phyloP scores from a whole-genome alignment of 2,888 invertebrate species.

The Axea sp. region DNA sequence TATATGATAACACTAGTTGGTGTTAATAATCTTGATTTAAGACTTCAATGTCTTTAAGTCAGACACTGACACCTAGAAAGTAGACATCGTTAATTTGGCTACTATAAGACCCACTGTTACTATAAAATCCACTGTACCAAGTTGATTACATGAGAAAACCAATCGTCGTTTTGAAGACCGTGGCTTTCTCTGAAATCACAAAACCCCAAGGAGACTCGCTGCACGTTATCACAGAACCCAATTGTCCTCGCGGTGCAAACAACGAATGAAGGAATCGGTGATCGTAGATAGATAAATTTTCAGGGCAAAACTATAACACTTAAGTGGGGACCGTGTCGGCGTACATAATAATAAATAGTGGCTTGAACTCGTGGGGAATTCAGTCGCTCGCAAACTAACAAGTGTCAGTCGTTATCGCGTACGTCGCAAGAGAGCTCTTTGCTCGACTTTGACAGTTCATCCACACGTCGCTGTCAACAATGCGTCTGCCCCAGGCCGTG shows the following conservation, averaged over 20 bases:
- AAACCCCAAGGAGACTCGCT: too few species aligned
- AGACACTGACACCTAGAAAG: too few species aligned
- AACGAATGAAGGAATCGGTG: conserved; percentile 25
- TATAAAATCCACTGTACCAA: too few species aligned
- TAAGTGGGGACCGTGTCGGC: conserved; percentile 71
- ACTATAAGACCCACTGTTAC: too few species aligned
- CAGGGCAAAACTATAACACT: conserved; percentile 57
- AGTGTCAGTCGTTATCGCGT: conserved; percentile 42
- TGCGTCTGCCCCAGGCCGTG: conserved; percentile 5
- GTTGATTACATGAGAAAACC: too few species aligned
- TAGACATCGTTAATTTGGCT: too few species aligned
- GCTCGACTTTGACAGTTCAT: conserved; percentile 42
- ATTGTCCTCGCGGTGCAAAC: conserved; percentile 1
- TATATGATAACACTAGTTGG: too few species aligned
- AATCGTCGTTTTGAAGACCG: too few species aligned
- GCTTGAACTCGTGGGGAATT: conserved; percentile 72
- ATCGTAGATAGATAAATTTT: conserved; percentile 48
- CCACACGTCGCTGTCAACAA: conserved; percentile 19
- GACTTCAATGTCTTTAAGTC: too few species aligned
- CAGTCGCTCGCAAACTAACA: conserved; percentile 67
- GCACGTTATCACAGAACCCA: too few species aligned
- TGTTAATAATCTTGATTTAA: too few species aligned
- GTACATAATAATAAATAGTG: conserved; percentile 74
- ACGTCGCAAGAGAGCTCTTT: conserved; percentile 36
- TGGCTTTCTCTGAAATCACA: too few species aligned